Evolutionary conservation across 2,113 vertebrate genomes (phyloP), one percentile per base, ranked within the genome.

Genomic region (Apteryx mantelli): DNA sequence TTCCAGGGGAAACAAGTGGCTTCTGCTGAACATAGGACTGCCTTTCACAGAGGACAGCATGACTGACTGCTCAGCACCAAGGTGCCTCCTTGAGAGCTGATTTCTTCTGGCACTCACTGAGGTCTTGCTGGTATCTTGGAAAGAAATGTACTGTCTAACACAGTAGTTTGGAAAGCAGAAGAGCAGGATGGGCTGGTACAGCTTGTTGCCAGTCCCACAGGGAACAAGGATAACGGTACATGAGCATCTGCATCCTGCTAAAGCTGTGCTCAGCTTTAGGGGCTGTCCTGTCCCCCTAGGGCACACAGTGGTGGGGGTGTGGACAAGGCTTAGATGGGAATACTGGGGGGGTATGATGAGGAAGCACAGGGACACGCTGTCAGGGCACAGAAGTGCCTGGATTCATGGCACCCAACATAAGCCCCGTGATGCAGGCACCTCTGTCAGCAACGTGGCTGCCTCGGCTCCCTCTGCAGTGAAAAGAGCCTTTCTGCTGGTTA

Each of bases 331-430:
- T 70, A 53, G 34, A 69, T 52, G 15, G 34, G 28, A 52, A 21
- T 46, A 40, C 44, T 34, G 9, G 5, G 15, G 34, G 26, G 3
- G 25, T 78, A 34, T 28, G 65, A 11, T 10, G 14, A 80, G n/a
- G 28, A 77, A 61, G 36, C 26, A 46, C 5, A 4, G 22, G n/a
- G 44, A 34, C 19, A 4, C 13, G 14, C 13, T 90, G n/a, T 65
- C 2, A 1, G 1, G 6, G 53, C 2, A 2, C n/a, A 32, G 17
- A 46, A 15, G 19, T 61, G 13, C 21, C 55, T 46, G 19, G 11
- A 83, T 84, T 42, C 0, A 1, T n/a, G 61, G 40, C 53, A 36
- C 16, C 14, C 82, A 86, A 5, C 44, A 10, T 2, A 21, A 81
- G 42, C 32, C 13, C 46, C 13, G n/a, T 36, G 18, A 20, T 7